Evolutionary conservation across 2,113 vertebrate genomes (phyloP).

Genomic region (Pyxicephalus adspersus): DNA sequence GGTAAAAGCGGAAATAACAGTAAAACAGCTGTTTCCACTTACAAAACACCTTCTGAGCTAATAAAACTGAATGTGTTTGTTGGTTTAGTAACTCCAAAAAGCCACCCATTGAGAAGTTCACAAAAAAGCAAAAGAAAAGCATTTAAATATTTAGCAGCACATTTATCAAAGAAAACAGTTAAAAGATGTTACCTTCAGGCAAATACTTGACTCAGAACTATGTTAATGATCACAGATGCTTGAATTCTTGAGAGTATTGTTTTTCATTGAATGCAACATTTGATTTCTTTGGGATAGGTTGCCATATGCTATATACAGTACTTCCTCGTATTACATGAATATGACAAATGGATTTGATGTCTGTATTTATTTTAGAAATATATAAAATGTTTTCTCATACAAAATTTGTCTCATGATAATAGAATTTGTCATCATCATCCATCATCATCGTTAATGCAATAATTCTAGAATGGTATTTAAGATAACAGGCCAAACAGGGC

Average conservation of each 20-base stretch:
- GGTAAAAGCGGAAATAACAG: slow-evolving; percentile 41
- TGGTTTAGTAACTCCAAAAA: slow-evolving; percentile 16
- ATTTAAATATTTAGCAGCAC: slow-evolving; percentile 41
- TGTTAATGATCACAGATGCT: slow-evolving; percentile 51
- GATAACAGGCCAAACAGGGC: too few relatives aligned
- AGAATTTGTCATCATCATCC: too few relatives aligned
- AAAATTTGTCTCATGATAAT: too few relatives aligned
- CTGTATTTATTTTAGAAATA: too few relatives aligned
- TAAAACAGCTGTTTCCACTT: slow-evolving; percentile 50
- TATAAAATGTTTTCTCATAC: too few relatives aligned
- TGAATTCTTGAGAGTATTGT: background rate
- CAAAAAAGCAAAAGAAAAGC: slow-evolving; percentile 37
- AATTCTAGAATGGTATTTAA: too few relatives aligned
- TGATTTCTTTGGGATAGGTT: background rate
- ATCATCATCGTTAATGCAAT: too few relatives aligned
- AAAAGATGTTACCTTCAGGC: slow-evolving; percentile 27
- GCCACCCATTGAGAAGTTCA: slow-evolving; percentile 41
- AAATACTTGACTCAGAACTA: slow-evolving; percentile 16
- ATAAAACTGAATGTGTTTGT: slow-evolving; percentile 28
- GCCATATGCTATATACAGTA: background rate
- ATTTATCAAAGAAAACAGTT: slow-evolving; percentile 38
- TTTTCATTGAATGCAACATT: background rate
- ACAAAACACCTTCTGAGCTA: slow-evolving; percentile 44
- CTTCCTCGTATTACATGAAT: background rate
- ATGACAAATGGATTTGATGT: background rate